These are phyloP conservation scores for Choristoneura fumiferana DNA, from an alignment of 1,140 invertebrate species.

Conservation along the genomic window DNA sequence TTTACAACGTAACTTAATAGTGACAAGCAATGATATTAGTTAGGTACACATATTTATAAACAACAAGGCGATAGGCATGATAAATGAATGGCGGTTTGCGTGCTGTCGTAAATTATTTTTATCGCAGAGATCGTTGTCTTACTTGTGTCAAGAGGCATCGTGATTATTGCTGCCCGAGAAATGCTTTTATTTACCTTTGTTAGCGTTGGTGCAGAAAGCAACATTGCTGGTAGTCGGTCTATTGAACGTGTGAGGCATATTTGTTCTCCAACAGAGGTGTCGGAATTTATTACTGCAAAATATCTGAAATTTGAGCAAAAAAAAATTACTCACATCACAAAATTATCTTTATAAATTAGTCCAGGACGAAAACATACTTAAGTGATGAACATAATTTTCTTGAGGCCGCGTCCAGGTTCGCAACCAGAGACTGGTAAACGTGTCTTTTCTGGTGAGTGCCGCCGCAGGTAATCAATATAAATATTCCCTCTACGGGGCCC, in stretches of 20 bases:
- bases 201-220: not conserved
- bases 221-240: not conserved
- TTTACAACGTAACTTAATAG: too few relatives aligned
- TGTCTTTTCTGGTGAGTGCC: too few relatives aligned
- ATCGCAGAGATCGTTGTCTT: too few relatives aligned
- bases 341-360: not conserved
- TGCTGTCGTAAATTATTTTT: too few relatives aligned
- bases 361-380: not conserved
- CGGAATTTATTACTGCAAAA: slow-evolving; percentile 29
- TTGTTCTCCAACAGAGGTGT: not conserved
- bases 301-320: slow-evolving; percentile 29
- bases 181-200: slow-evolving; percentile 3
- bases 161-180: too few relatives aligned
- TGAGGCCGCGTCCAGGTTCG: slow-evolving; percentile 15
- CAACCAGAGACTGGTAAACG: not conserved
- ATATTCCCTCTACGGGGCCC: slow-evolving; percentile 25
- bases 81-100: too few relatives aligned
- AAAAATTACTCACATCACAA: not conserved
- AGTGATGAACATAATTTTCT: slow-evolving; percentile 19
- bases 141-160: too few relatives aligned
- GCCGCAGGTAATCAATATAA: not conserved
- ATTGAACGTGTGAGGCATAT: not conserved
- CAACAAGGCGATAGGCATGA: too few relatives aligned
- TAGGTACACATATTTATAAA: too few relatives aligned
- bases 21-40: too few relatives aligned